Conservation (phyloP, 2,888 invertebrate species). For the Aproaerema taeniolella region DNA sequence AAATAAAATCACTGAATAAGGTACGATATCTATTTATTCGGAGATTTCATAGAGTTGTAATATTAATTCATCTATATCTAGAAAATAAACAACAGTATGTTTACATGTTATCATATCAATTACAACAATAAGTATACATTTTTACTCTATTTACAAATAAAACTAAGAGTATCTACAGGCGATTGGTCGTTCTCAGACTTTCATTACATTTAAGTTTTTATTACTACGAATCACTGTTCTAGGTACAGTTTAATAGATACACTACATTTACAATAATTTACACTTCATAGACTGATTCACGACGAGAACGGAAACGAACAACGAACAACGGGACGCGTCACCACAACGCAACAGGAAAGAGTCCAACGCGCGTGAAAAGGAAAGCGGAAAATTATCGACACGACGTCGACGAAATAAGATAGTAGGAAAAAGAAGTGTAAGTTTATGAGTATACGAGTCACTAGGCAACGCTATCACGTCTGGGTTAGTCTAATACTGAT, state of each 20-base stretch:
- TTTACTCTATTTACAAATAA: slow-evolving; percentile 59
- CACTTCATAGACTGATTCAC: slow-evolving; percentile 25
- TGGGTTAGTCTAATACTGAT: slow-evolving; percentile 35
- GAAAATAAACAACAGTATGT: slow-evolving; percentile 64
- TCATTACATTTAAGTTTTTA: slow-evolving; percentile 39
- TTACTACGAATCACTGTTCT: slow-evolving; percentile 41
- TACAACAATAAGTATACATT: slow-evolving; percentile 59
- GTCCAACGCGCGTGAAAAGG: slow-evolving; percentile 30
- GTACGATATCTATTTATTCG: slow-evolving; percentile 64
- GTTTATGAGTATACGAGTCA: slow-evolving; percentile 24
- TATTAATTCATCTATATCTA: slow-evolving; percentile 41
- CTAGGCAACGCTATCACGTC: slow-evolving; percentile 36
- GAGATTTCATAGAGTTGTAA: slow-evolving; percentile 48
- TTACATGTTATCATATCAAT: slow-evolving; percentile 39
- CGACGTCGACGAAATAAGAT: slow-evolving; percentile 5
- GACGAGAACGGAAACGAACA: slow-evolving; percentile 21
- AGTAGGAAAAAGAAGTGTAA: slow-evolving; percentile 15
- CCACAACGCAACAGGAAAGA: slow-evolving; percentile 29
- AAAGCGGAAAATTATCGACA: slow-evolving; percentile 11
- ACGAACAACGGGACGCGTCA: slow-evolving; percentile 4
- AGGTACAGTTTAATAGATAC: slow-evolving; percentile 28
- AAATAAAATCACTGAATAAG: too few species aligned
- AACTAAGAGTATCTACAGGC: slow-evolving; percentile 59
- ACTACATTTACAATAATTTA: slow-evolving; percentile 39
- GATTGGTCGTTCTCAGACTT: slow-evolving; percentile 76